A percentile compares a stretch with the other conserved stretches of the same genome.
These are phyloP conservation scores for Chymomyza procnemis DNA, from an alignment of 2,888 invertebrate species.

Conservation along the genomic window DNA sequence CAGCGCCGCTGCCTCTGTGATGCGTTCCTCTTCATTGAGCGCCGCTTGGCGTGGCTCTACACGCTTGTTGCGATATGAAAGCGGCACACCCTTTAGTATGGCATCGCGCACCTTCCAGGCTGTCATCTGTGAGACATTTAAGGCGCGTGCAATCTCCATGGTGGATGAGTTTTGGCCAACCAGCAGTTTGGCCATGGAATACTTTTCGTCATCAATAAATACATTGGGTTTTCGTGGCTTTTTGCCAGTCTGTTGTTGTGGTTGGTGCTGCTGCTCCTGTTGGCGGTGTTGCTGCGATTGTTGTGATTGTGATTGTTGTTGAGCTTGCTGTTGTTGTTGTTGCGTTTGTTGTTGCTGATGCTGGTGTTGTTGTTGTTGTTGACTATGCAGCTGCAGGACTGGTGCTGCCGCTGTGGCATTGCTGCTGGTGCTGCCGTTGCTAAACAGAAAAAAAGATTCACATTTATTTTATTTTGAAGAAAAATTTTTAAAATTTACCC, in stretches of 20 bases:
- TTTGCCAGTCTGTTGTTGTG: constrained; percentile 50
- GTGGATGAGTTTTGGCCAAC: constrained; percentile 77
- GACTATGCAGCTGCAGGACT: background rate
- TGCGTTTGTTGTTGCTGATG: constrained; percentile 17
- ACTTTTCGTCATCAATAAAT: constrained; percentile 77
- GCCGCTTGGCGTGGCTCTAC: constrained; percentile 19
- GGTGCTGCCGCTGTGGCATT: constrained; percentile 14
- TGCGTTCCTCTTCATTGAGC: constrained; percentile 39
- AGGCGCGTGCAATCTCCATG: constrained; percentile 77
- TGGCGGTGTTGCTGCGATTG: too few relatives aligned
- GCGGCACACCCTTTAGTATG: constrained; percentile 76
- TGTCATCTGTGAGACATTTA: constrained; percentile 78
- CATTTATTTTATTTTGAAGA: background rate
- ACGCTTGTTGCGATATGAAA: constrained; percentile 77
- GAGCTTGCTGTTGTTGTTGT: constrained; percentile 7
- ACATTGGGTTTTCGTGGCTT: constrained; percentile 78
- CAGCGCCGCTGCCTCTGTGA: constrained; percentile 23
- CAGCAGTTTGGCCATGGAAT: constrained; percentile 76
- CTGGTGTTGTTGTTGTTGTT: constrained; percentile 11
- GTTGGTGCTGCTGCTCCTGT: constrained; percentile 35
- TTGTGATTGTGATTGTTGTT: constrained; percentile 16
- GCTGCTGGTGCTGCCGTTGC: constrained; percentile 38
- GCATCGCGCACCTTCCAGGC: constrained; percentile 78
- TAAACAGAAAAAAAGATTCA: constrained; percentile 4
- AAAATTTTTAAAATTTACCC: constrained; percentile 28